These are phyloP conservation scores for Mormyrus iriodes DNA, from an alignment of 2,113 vertebrate species.

Conservation along the genomic window DNA sequence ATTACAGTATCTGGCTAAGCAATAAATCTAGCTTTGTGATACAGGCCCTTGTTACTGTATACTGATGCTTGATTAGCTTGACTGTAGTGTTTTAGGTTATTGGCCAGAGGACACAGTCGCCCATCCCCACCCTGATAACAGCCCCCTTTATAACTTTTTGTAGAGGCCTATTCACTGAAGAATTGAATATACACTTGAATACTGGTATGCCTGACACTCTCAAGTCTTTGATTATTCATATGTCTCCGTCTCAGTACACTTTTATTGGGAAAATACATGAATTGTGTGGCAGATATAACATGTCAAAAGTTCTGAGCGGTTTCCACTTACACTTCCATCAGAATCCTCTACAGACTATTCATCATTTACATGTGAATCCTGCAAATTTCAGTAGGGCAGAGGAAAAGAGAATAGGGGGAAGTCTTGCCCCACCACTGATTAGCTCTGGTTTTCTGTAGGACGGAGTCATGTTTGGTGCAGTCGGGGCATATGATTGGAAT, in stretches of 20 bases:
- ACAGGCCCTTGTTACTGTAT: background rate
- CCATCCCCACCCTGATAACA: background rate
- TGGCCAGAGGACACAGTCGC: background rate
- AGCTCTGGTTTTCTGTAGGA: conserved; percentile 55
- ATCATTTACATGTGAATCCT: background rate
- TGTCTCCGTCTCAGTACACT: background rate
- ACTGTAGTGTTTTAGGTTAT: background rate
- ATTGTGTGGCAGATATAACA: too few relatives aligned
- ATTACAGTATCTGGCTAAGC: background rate
- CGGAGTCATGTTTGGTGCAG: conserved; percentile 85
- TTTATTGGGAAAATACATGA: background rate
- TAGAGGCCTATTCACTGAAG: background rate
- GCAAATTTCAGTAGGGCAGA: background rate
- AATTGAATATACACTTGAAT: background rate
- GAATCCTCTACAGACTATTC: background rate
- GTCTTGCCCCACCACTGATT: background rate
- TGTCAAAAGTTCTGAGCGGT: background rate
- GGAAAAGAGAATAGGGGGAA: background rate
- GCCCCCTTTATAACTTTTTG: background rate
- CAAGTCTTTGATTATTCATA: background rate
- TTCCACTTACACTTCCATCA: background rate
- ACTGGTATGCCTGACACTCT: too few relatives aligned
- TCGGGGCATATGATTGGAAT: conserved; percentile 95
- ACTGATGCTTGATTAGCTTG: background rate
- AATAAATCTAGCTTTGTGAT: background rate